Evolutionary conservation across 2,797 vertebrate species (phyloP).

Genomic region (Brachyalestes nurse): DNA sequence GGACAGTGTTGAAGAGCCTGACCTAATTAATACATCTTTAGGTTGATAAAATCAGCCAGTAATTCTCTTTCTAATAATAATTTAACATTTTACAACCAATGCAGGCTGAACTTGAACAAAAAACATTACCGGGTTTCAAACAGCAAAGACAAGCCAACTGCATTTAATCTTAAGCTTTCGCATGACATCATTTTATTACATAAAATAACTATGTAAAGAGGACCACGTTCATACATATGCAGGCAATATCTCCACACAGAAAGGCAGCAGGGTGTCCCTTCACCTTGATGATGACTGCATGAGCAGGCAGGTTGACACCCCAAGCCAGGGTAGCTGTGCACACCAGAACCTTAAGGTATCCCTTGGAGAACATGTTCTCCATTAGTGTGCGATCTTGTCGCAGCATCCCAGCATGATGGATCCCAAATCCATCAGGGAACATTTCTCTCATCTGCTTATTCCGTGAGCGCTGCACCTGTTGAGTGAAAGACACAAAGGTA

Average conservation of each 20-base stretch:
- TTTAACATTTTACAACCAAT: no score
- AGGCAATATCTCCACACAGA: background rate
- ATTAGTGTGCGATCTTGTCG: slow-evolving; percentile 91
- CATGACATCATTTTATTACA: no score
- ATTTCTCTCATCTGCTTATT: slow-evolving; percentile 97
- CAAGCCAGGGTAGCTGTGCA: slow-evolving; percentile 97
- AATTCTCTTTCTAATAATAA: no score
- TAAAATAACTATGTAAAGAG: no score
- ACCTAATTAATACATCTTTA: no score
- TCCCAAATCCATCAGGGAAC: slow-evolving; percentile 96
- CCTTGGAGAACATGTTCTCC: slow-evolving; percentile 93
- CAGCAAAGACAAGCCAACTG: no score
- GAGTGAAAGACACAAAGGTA: slow-evolving; percentile 39
- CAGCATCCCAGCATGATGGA: slow-evolving; percentile 97
- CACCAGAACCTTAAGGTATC: slow-evolving; percentile 92
- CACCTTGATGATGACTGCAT: slow-evolving; percentile 98
- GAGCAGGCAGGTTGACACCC: slow-evolving; percentile 98
- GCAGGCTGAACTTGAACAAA: no score
- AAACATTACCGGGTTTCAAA: no score
- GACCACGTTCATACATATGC: background rate
- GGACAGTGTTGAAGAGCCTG: no score
- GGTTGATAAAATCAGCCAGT: no score
- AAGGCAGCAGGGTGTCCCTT: slow-evolving; percentile 24
- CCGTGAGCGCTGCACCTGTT: slow-evolving; percentile 92
- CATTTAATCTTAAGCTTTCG: no score